These are phyloP conservation scores for Nephrotoma flavescens DNA, from an alignment of 2,888 invertebrate species.

Conservation along the genomic window DNA sequence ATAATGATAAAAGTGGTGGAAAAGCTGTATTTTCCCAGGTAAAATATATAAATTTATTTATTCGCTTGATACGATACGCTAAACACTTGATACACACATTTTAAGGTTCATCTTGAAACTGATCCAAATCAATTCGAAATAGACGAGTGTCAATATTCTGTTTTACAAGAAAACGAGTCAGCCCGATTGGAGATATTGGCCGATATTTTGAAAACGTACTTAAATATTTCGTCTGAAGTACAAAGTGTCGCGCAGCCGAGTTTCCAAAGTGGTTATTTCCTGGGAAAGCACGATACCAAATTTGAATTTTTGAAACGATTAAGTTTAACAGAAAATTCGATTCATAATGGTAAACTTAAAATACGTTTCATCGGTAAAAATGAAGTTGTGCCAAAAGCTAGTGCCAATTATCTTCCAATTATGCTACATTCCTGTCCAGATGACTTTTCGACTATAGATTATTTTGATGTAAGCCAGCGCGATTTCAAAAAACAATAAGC, in stretches of 20 bases:
- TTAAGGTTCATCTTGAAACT: constrained; percentile 66
- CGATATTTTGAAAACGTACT: constrained; percentile 54
- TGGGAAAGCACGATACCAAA: constrained; percentile 74
- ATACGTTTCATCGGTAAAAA: constrained; percentile 58
- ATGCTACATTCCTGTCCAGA: constrained; percentile 66
- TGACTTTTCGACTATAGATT: constrained; percentile 72
- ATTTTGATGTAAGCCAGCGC: constrained; percentile 52
- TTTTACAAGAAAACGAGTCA: constrained; percentile 45
- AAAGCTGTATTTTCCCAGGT: constrained; percentile 70
- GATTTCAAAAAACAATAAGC: not conserved
- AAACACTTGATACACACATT: not conserved
- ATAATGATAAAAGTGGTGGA: constrained; percentile 47
- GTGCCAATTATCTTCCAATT: constrained; percentile 49
- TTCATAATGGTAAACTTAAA: constrained; percentile 42
- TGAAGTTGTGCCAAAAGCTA: constrained; percentile 40
- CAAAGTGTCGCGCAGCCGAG: not conserved
- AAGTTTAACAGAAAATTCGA: constrained; percentile 24
- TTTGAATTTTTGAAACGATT: constrained; percentile 50
- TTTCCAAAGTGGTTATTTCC: constrained; percentile 37
- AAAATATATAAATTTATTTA: constrained; percentile 6
- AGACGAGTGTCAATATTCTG: constrained; percentile 41
- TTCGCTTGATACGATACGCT: not conserved
- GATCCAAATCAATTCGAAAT: constrained; percentile 52
- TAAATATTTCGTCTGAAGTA: constrained; percentile 29
- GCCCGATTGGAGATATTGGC: constrained; percentile 65